Evolutionary conservation across 1,140 invertebrate genomes (phyloP).

Genomic region (Marisa cornuarietis): DNA sequence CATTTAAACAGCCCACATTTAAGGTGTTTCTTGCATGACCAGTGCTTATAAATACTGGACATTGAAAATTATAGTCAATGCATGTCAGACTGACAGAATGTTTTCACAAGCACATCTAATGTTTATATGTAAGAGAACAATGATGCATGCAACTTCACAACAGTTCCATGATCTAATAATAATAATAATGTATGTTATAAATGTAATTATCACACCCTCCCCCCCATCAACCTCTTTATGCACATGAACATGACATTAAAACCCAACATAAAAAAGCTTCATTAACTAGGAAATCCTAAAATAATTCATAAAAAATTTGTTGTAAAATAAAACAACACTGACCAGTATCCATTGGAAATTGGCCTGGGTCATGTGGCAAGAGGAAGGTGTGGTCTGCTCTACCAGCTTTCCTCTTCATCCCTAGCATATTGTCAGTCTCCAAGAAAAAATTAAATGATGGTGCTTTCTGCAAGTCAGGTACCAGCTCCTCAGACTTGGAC

Average conservation of each 20-base stretch:
- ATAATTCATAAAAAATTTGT: background rate
- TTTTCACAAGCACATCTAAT: no score
- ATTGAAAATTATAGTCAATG: no score
- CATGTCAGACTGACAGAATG: no score
- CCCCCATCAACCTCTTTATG: background rate
- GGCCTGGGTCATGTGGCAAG: slow-evolving; percentile 7
- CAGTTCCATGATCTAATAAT: no score
- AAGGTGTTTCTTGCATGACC: no score
- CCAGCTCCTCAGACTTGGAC: slow-evolving; percentile 31
- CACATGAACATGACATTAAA: background rate
- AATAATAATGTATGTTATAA: no score
- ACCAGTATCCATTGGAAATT: slow-evolving; percentile 27
- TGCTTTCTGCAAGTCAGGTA: background rate
- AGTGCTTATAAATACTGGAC: no score
- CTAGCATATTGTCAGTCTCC: background rate
- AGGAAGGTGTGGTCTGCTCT: slow-evolving; percentile 10
- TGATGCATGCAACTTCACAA: no score
- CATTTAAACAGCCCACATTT: no score
- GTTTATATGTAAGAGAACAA: no score
- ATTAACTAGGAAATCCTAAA: no score
- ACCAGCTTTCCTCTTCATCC: background rate
- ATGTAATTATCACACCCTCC: background rate
- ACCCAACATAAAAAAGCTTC: no score
- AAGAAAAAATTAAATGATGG: slow-evolving; percentile 17
- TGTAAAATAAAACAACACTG: background rate